A percentile compares a stretch with the other conserved stretches of the same genome.
Evolutionary conservation across 2,888 invertebrate species (phyloP).

Genomic region (Cheilosia grossa): DNA sequence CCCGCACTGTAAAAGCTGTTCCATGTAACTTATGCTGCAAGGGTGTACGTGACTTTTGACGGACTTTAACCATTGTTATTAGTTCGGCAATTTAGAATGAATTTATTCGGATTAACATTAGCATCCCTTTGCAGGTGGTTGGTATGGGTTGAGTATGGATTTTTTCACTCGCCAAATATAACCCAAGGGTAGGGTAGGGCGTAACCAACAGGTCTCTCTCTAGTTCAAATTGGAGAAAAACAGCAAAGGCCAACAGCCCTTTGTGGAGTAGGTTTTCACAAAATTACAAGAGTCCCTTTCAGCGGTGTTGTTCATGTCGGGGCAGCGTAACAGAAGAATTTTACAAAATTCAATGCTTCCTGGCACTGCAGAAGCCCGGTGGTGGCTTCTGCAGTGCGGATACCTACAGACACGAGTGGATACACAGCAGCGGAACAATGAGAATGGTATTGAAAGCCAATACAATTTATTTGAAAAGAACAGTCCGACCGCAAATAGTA

Average conservation of each 20-base stretch:
- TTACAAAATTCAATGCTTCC: too few species aligned
- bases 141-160: neutral
- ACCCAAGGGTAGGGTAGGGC: neutral
- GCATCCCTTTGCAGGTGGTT: neutral
- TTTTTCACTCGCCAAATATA: slow-evolving; percentile 9
- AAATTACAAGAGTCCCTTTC: neutral
- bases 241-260: neutral
- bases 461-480: too few species aligned
- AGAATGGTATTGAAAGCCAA: too few species aligned
- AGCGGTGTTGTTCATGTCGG: neutral
- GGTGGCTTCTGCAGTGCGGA: too few species aligned
- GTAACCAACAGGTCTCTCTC: slow-evolving; percentile 15
- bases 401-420: too few species aligned
- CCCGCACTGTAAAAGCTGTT: neutral
- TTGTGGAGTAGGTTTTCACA: slow-evolving; percentile 16
- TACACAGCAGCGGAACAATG: too few species aligned
- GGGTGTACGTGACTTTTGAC: slow-evolving; percentile 54
- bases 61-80: slow-evolving; percentile 50
- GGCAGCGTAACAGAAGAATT: neutral
- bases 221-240: slow-evolving; percentile 18
- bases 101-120: slow-evolving; percentile 55
- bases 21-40: slow-evolving; percentile 37
- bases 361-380: too few species aligned
- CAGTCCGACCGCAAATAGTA: too few species aligned
- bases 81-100: slow-evolving; percentile 39